Base-by-base conservation (phyloP, 2,888 invertebrate species). In the Incurvaria masculella region DNA sequence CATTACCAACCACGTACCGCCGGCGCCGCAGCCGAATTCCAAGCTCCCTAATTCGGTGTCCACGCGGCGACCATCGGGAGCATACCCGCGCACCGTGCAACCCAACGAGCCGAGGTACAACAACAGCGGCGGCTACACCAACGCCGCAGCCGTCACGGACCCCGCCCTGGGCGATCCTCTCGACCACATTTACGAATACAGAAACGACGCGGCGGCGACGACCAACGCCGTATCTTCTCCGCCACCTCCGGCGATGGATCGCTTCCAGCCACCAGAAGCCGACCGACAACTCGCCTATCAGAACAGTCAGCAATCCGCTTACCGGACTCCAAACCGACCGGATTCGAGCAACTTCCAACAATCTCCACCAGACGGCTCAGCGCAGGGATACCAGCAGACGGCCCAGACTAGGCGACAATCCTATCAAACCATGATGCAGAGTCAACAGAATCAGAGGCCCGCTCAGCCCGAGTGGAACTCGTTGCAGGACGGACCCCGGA, bases 1-100 rank as follows among this genome's bases (percentile, higher is more conserved):
- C 78, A 78, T 72, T 79, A 80, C 73, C 73, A 78, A 75, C 68
- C 78, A 73, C 71, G 72, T 75, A 72, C 78, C 78, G 69, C 79
- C 79, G 70, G 76, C 68, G 65, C 71, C 74, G 60, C 72, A 73
- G 62, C 67, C 75, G 59, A 75, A 68, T 60, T 49, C 48, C 38
- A 70, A 69, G 66, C 58, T 68, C 55, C 64, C 74, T 49, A 75
- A 78, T 53, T 68, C 78, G 51, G 59, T 75, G 56, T 61, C 75
- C 52, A 68, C 78, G 47, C 72, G 76, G 60, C 65, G 78, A 62
- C 71, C 66, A 50, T 68, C 69, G 26, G 52, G 51, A 38, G 50
- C 49, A 11, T 75, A 66, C 58, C 66, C 70, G 20, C 74, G 69
- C 59, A 53, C 68, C 47, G 59, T 65, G 49, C 68, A 65, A 52